phyloP scores from a whole-genome alignment of 2,888 invertebrate species.

The Acleris literana region DNA sequence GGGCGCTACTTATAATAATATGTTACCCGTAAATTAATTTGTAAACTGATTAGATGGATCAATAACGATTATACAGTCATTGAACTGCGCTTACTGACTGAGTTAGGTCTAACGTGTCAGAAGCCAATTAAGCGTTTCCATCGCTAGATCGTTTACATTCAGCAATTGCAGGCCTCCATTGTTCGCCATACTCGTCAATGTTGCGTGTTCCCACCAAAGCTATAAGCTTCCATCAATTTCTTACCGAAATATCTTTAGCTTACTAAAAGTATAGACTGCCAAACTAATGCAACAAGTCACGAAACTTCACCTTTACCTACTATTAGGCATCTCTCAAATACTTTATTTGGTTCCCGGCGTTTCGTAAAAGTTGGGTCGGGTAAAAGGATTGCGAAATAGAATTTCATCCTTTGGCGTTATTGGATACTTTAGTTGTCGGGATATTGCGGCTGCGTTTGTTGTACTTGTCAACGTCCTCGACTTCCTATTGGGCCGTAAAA shows the following conservation, averaged over 20 bases:
- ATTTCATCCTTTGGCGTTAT: slow-evolving; percentile 33
- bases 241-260: slow-evolving; percentile 11
- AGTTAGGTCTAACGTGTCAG: slow-evolving; percentile 19
- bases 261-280: slow-evolving; percentile 6
- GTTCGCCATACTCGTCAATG: slow-evolving; percentile 25
- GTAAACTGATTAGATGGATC: not conserved
- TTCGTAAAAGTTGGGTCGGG: slow-evolving; percentile 9
- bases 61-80: slow-evolving; percentile 17
- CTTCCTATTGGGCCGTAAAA: slow-evolving; percentile 47
- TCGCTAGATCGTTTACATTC: slow-evolving; percentile 25
- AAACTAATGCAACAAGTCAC: slow-evolving; percentile 17
- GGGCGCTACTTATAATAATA: not conserved
- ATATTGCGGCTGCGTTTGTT: slow-evolving; percentile 42
- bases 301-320: not conserved
- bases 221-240: slow-evolving; percentile 12
- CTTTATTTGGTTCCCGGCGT: slow-evolving; percentile 13
- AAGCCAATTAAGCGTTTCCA: slow-evolving; percentile 26
- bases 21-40: not conserved
- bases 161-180: slow-evolving; percentile 27
- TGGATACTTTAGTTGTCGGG: slow-evolving; percentile 30
- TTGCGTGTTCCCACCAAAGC: slow-evolving; percentile 17
- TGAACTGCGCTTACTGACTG: slow-evolving; percentile 19
- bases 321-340: slow-evolving; percentile 10
- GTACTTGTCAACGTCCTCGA: slow-evolving; percentile 46
- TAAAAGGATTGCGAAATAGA: slow-evolving; percentile 19